These are phyloP conservation scores for Caerostris extrusa DNA, from an alignment of 1,140 invertebrate species.

Conservation along the genomic window DNA sequence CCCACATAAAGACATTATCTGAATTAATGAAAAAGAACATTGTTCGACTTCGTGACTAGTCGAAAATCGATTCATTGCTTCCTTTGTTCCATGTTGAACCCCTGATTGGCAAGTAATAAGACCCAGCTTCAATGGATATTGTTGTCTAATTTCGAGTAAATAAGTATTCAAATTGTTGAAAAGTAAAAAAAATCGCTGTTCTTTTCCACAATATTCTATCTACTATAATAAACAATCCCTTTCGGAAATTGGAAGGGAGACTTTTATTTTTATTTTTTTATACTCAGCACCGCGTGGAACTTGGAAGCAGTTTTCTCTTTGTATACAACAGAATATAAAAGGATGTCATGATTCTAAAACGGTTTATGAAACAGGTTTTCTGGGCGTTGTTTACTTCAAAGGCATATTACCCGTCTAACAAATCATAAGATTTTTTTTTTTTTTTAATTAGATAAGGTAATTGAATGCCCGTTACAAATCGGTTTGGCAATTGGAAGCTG, in stretches of 20 bases:
- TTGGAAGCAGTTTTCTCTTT: background rate
- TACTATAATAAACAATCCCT: background rate
- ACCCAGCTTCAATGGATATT: background rate
- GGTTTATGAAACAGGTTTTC: slow-evolving; percentile 48
- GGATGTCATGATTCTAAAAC: slow-evolving; percentile 44
- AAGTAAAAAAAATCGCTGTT: background rate
- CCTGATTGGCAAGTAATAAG: background rate
- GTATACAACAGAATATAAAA: slow-evolving; percentile 10
- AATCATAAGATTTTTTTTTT: background rate
- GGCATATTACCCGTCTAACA: background rate
- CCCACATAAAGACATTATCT: background rate
- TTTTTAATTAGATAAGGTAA: background rate
- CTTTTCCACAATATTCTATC: background rate
- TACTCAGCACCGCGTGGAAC: background rate
- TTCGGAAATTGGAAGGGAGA: background rate
- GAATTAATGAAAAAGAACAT: background rate
- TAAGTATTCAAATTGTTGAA: background rate
- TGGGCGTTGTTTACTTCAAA: slow-evolving; percentile 47
- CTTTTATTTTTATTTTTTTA: background rate
- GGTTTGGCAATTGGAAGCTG: background rate
- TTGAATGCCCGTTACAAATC: background rate
- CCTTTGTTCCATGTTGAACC: background rate
- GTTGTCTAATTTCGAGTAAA: background rate
- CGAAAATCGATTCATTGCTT: background rate
- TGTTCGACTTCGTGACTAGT: background rate